These are phyloP conservation scores for Smithornis capensis DNA, from an alignment of 2,113 vertebrate genomes.

Conservation along the genomic window DNA sequence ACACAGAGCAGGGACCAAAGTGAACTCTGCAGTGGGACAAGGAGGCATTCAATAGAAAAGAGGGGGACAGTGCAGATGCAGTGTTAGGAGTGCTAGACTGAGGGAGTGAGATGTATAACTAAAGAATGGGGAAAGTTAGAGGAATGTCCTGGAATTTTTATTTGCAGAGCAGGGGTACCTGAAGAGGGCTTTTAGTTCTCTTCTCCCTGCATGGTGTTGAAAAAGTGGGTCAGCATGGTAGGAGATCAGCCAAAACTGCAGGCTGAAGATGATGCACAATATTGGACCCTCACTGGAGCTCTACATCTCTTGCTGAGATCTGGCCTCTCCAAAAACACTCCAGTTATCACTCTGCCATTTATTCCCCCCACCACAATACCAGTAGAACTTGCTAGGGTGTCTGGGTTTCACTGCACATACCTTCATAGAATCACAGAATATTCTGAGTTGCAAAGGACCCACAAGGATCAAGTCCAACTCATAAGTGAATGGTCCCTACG, in stretches of 20 bases:
- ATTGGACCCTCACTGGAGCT: background rate
- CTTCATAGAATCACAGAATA: background rate
- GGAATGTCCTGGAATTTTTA: background rate
- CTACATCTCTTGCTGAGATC: background rate
- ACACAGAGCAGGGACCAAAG: background rate
- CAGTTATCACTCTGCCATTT: background rate
- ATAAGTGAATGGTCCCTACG: background rate
- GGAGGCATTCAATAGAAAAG: background rate
- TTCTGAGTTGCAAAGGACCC: background rate
- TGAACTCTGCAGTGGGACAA: background rate
- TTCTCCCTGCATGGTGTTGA: background rate
- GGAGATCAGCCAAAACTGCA: background rate
- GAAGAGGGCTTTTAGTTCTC: background rate
- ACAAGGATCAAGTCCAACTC: background rate
- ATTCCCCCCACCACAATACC: background rate
- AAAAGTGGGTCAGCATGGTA: accelerated
- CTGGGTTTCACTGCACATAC: background rate
- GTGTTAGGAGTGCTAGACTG: background rate
- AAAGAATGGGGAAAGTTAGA: background rate
- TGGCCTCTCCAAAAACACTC: background rate
- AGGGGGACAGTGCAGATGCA: background rate
- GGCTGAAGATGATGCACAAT: background rate
- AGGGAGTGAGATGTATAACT: background rate
- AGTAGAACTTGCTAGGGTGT: background rate
- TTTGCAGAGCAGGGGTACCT: background rate